Base-by-base conservation (phyloP, 1,140 invertebrate species). In the Drosophila saltans region DNA sequence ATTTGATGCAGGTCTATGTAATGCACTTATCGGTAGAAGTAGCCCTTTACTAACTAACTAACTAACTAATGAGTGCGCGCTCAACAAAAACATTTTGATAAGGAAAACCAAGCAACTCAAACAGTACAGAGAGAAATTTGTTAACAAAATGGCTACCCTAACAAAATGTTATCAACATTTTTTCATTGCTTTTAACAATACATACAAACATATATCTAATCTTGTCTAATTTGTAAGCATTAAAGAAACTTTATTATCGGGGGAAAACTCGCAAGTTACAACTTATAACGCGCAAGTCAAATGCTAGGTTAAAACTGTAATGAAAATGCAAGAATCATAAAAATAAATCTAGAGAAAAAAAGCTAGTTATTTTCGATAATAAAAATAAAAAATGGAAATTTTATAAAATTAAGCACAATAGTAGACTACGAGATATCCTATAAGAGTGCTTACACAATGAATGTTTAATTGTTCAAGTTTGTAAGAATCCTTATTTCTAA, bases 311-410 rank as follows among this genome's bases (percentile, higher is more conserved):
- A 43, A 72, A 69, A 74, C 65, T 41, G 63, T 55, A 77, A 71
- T 69, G 72, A 77, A 67, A 72, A 65, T 65, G 60, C 58, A 59
- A 66, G 55, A 69, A 68, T 56, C 68, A 63, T 88, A 89, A 83
- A 88, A 89, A 75, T 63, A 80, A 88, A 83, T 88, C 68, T 76
- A 83, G 68, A 88, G 84, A 72, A 63, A 26, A 72, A 72, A 89
- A 88, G 73, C 80, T 89, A 78, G 77, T 88, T 83, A 84, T 81
- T 89, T 84, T 78, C 69, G 66, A 75, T 89, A 89, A 84, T 89
- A 88, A 88, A 88, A 78, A 82, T 88, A 83, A 78, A 74, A 88
- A 83, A 86, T 52, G 45, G 8, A 4, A 52, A 9, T 52, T 24
- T 5, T 11, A 3, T 8, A 24, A 26, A 26, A 10, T 3, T 8